Evolutionary conservation across 2,113 vertebrate genomes (phyloP).

Genomic region (Axis porcinus): DNA sequence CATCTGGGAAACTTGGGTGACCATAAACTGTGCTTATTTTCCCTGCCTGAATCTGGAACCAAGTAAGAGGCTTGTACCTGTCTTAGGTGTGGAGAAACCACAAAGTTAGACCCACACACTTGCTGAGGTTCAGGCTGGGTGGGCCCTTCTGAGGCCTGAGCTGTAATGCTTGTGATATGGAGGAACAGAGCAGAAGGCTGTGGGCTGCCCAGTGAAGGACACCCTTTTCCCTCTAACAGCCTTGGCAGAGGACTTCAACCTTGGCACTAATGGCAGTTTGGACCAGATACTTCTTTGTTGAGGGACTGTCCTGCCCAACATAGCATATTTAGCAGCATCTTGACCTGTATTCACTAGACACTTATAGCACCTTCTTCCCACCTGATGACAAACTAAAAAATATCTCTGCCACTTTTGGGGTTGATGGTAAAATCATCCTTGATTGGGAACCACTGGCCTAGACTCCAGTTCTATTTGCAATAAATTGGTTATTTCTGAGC

Average conservation of each 20-base stretch:
- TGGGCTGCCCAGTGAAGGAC: neutral
- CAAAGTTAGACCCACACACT: neutral
- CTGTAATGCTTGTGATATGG: fast-evolving
- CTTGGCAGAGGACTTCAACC: neutral
- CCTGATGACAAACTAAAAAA: neutral
- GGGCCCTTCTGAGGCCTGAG: too few species aligned
- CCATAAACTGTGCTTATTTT: neutral
- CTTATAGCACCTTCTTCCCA: neutral
- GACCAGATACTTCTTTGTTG: neutral
- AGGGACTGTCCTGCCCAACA: fast-evolving
- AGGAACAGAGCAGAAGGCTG: neutral
- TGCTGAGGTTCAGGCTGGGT: neutral
- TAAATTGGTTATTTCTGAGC: neutral
- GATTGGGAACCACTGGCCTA: neutral
- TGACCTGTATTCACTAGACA: neutral
- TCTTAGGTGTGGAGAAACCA: neutral
- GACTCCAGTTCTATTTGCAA: neutral
- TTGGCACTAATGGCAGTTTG: neutral
- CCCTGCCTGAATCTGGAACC: neutral
- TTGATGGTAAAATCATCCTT: neutral
- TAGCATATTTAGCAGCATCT: neutral
- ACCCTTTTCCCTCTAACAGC: neutral
- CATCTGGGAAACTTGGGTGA: neutral
- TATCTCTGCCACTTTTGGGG: neutral
- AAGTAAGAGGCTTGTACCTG: neutral